These are phyloP conservation scores for Apostichopus leukothele DNA, from an alignment of 53 echinoderm and acorn worm species.

Conservation along the genomic window DNA sequence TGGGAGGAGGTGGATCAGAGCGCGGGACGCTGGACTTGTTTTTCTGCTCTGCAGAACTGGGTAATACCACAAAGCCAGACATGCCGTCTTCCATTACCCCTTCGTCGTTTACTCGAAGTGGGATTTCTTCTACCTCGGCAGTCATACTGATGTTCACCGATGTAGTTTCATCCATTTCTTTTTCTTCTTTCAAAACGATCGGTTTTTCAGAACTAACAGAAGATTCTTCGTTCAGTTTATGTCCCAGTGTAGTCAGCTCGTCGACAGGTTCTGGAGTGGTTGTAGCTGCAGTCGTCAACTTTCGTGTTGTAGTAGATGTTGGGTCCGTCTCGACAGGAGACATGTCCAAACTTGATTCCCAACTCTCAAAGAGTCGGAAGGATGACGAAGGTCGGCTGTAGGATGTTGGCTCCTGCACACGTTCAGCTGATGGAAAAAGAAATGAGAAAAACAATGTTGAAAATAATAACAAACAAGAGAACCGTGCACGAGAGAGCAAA, in stretches of 20 bases:
- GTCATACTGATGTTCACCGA: background rate
- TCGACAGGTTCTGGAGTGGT: background rate
- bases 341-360: background rate
- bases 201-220: background rate
- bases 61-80: slow-evolving; percentile 10
- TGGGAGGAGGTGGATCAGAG: background rate
- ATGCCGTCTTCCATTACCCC: background rate
- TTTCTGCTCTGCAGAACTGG: slow-evolving; percentile 2
- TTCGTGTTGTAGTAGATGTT: background rate
- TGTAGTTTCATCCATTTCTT: background rate
- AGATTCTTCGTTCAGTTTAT: background rate
- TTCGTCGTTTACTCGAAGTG: background rate
- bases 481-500: no score
- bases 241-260: background rate
- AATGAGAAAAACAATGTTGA: background rate
- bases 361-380: background rate
- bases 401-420: background rate
- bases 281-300: background rate
- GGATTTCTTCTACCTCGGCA: background rate
- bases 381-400: slow-evolving; percentile 10
- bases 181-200: background rate
- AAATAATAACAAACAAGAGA: background rate
- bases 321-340: background rate
- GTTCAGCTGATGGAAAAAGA: background rate
- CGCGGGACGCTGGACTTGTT: background rate